phyloP scores from a whole-genome alignment of 2,113 vertebrate genomes.

The Fukomys damarensis region DNA sequence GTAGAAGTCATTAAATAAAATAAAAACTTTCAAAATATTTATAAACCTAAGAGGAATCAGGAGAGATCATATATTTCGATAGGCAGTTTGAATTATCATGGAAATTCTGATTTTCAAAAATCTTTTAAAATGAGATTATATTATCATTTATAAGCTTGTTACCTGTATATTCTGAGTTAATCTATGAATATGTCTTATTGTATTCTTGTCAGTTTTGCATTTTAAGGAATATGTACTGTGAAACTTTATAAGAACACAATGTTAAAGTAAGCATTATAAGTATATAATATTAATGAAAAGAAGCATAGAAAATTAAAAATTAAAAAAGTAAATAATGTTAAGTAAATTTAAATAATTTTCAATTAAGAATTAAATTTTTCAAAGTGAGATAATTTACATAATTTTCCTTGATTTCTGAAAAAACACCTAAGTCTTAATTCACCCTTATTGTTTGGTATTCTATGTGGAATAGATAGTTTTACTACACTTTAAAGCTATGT shows the following conservation, averaged over 20 bases:
- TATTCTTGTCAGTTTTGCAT: not conserved
- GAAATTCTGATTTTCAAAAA: not conserved
- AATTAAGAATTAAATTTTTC: not conserved
- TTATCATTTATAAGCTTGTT: not conserved
- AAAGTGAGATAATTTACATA: not conserved
- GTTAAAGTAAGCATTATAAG: not conserved
- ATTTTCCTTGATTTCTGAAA: not conserved
- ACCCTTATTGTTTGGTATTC: not conserved
- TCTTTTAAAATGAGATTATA: not conserved
- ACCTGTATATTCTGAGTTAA: not conserved
- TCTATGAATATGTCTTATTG: not conserved
- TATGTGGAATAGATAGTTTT: not conserved
- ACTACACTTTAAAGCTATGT: not conserved
- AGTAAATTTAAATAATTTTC: not conserved
- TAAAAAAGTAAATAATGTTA: not conserved
- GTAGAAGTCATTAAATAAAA: not conserved
- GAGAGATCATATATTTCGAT: not conserved
- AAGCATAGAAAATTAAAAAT: not conserved
- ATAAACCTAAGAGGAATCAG: not conserved
- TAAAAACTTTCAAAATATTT: not conserved
- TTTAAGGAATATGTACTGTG: constrained; percentile 14
- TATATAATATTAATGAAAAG: not conserved
- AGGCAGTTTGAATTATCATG: not conserved
- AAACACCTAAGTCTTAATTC: not conserved
- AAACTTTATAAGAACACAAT: not conserved